Percentiles rank a stretch among this genome's conserved stretches.
Conservation (phyloP, 2,113 vertebrate species). For the Clarias gariepinus region DNA sequence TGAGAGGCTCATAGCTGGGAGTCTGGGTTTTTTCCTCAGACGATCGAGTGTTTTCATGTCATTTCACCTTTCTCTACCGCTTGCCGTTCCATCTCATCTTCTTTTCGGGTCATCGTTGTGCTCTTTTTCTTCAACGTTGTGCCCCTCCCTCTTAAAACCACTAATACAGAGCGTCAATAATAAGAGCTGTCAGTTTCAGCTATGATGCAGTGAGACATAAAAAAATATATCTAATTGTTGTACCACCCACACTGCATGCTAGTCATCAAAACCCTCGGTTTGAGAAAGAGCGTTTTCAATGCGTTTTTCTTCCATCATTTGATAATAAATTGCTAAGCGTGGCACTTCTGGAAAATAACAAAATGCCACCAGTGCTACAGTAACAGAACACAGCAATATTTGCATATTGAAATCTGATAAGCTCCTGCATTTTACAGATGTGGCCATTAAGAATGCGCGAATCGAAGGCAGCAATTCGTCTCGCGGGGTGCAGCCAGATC, state of each 20-base stretch:
- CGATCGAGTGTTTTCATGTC: neutral
- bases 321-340: neutral
- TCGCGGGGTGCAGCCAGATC: too few relatives aligned
- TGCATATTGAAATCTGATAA: neutral
- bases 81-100: neutral
- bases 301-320: neutral
- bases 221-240: neutral
- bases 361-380: neutral
- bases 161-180: neutral
- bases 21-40: neutral
- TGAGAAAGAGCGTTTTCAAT: neutral
- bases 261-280: too few relatives aligned
- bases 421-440: neutral
- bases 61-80: neutral
- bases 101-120: neutral
- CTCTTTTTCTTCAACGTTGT: neutral
- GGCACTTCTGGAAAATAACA: neutral
- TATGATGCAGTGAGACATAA: neutral
- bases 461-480: too few relatives aligned
- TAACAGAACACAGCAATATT: neutral
- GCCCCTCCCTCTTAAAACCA: neutral
- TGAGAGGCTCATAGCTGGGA: neutral
- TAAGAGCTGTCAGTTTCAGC: neutral
- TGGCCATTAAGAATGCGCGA: too few relatives aligned
- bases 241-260: neutral